phyloP scores from a whole-genome alignment of 2,888 invertebrate species.

The Lumbricus terrestris region DNA sequence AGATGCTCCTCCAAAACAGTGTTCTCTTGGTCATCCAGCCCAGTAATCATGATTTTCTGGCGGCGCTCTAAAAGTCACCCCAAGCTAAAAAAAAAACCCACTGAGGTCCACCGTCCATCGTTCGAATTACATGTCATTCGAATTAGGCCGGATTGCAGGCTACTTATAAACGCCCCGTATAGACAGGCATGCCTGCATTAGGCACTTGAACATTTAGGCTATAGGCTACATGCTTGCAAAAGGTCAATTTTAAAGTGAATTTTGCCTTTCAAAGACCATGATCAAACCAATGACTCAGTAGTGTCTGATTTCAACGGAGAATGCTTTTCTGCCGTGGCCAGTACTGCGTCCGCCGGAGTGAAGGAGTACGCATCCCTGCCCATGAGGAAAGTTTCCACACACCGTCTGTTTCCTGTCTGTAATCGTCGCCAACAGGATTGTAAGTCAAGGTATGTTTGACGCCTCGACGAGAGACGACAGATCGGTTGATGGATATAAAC shows the following conservation, averaged over 20 bases:
- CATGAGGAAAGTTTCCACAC: background rate
- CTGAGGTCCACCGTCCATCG: too few relatives aligned
- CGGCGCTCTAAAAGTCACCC: too few relatives aligned
- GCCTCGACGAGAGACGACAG: background rate
- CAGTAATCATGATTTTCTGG: too few relatives aligned
- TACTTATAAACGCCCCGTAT: background rate
- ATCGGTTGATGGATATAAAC: background rate
- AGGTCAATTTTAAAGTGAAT: too few relatives aligned
- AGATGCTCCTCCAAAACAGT: too few relatives aligned
- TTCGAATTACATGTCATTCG: too few relatives aligned
- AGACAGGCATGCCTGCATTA: background rate
- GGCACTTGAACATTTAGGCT: too few relatives aligned
- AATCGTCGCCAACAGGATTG: background rate
- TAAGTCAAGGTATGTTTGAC: background rate
- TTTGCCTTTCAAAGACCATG: background rate
- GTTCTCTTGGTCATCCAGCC: too few relatives aligned
- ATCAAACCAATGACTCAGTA: too few relatives aligned
- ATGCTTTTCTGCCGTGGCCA: background rate
- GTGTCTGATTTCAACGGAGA: background rate
- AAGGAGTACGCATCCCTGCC: background rate
- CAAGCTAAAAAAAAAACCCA: too few relatives aligned
- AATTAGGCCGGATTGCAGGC: too few relatives aligned
- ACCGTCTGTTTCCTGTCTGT: background rate
- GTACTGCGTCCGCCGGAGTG: background rate
- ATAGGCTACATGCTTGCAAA: too few relatives aligned